Percentiles rank a stretch among this genome's conserved stretches.
phyloP scores from a whole-genome alignment of 2,888 invertebrate genomes.

The Osedax frankpressi region DNA sequence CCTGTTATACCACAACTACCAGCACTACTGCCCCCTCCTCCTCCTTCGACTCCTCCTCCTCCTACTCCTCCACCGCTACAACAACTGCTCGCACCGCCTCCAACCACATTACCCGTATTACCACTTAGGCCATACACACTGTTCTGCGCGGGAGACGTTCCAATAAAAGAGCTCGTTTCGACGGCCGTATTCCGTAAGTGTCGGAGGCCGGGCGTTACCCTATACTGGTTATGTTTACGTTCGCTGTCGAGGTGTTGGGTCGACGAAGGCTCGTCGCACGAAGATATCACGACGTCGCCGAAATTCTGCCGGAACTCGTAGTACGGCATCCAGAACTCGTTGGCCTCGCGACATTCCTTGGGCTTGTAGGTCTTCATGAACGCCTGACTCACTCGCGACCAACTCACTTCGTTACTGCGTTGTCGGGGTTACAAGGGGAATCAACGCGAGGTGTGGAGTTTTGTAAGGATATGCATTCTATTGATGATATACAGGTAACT shows the following conservation, averaged over 20 bases:
- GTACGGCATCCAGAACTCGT: slow-evolving; percentile 38
- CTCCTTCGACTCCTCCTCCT: no score
- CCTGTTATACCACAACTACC: no score
- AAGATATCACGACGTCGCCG: slow-evolving; percentile 36
- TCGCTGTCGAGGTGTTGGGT: slow-evolving; percentile 28
- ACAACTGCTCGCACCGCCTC: neutral
- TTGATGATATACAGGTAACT: no score
- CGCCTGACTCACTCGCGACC: slow-evolving; percentile 33
- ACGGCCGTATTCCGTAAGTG: no score
- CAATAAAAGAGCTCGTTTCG: neutral
- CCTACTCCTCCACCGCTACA: neutral
- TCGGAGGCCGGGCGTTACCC: no score
- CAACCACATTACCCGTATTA: neutral
- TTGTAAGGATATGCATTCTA: no score
- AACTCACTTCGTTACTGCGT: slow-evolving; percentile 32
- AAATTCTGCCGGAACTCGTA: slow-evolving; percentile 37
- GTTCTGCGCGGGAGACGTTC: no score
- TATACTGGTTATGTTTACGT: no score
- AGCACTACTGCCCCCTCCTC: no score
- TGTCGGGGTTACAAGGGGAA: no score
- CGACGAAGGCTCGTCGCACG: slow-evolving; percentile 34
- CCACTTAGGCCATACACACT: no score
- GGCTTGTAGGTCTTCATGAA: slow-evolving; percentile 35
- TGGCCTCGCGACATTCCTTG: slow-evolving; percentile 31
- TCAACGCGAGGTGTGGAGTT: no score